Evolutionary conservation across 2,888 invertebrate species (phyloP).

Genomic region (Globia sparganii): DNA sequence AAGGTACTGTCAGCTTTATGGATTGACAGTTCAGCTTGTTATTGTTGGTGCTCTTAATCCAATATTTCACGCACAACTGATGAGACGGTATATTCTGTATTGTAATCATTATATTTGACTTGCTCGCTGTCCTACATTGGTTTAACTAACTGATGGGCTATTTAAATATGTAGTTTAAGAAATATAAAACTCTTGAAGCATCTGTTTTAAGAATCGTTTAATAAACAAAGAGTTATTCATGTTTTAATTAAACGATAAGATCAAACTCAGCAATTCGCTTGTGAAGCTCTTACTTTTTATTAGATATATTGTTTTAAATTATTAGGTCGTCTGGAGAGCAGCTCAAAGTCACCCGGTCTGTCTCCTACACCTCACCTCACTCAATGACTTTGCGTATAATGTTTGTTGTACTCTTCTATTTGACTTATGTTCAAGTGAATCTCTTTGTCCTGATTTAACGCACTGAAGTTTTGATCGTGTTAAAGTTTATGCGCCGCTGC

Average conservation of each 20-base stretch:
- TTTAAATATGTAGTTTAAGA: conserved; percentile 1
- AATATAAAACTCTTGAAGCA: not conserved
- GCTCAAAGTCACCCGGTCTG: conserved; percentile 84
- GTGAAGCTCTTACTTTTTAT: conserved; percentile 62
- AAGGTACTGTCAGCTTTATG: conserved; percentile 42
- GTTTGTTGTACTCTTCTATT: conserved; percentile 60
- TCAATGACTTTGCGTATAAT: conserved; percentile 70
- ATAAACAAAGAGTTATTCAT: conserved; percentile 25
- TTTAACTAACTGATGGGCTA: conserved; percentile 21
- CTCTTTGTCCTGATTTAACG: conserved; percentile 46
- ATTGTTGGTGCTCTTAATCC: conserved; percentile 53
- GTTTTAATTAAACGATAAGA: conserved; percentile 50
- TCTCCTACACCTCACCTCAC: conserved; percentile 75
- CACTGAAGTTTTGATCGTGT: conserved; percentile 21
- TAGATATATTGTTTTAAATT: conserved; percentile 76
- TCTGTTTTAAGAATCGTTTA: conserved; percentile 20
- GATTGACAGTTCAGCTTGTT: conserved; percentile 52
- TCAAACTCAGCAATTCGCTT: conserved; percentile 50
- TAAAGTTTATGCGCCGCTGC: conserved; percentile 13
- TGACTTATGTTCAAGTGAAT: conserved; percentile 49
- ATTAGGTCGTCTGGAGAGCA: conserved; percentile 87
- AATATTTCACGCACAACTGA: conserved; percentile 37
- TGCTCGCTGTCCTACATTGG: not conserved
- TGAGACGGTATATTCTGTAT: conserved; percentile 23
- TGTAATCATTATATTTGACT: conserved; percentile 8